Conservation (phyloP, 2,888 invertebrate species). For the Acheta domesticus region DNA sequence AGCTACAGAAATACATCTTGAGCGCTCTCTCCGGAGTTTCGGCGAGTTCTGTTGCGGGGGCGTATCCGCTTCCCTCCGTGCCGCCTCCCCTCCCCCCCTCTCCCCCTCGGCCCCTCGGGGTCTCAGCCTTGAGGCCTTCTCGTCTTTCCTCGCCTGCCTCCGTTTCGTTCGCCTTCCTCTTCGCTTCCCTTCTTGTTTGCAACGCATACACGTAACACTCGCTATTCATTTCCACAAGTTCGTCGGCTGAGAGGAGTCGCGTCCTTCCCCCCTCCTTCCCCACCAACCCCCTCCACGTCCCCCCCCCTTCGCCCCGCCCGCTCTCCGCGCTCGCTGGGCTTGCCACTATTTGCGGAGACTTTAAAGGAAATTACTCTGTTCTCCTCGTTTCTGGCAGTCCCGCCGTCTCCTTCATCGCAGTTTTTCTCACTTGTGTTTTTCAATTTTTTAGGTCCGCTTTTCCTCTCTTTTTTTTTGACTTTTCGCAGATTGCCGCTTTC, state of each 20-base stretch:
- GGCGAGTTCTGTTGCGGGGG: neutral
- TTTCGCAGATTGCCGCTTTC: constrained; percentile 22
- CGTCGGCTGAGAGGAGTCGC: constrained; percentile 2
- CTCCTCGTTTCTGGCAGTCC: constrained; percentile 12
- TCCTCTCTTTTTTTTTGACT: constrained; percentile 27
- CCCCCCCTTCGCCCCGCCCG: neutral
- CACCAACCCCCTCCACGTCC: constrained; percentile 20
- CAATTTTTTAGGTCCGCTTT: constrained; percentile 21
- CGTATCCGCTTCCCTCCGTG: neutral
- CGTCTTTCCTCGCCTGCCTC: neutral
- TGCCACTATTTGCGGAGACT: constrained; percentile 23
- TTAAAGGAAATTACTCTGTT: constrained; percentile 12
- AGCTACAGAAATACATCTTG: neutral
- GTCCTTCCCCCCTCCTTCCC: constrained; percentile 24
- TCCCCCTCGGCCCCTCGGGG: no score
- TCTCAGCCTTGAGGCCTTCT: neutral
- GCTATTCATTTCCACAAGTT: constrained; percentile 28
- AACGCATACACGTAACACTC: constrained; percentile 28
- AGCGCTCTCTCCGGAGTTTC: neutral
- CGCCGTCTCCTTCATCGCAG: constrained; percentile 1
- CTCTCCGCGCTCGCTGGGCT: neutral
- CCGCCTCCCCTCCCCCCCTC: no score
- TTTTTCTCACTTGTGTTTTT: neutral
- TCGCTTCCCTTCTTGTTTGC: constrained; percentile 22
- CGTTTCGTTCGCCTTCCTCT: neutral